Base-by-base conservation (phyloP, 1,140 invertebrate genomes). In the Trachelipus rathkii region DNA sequence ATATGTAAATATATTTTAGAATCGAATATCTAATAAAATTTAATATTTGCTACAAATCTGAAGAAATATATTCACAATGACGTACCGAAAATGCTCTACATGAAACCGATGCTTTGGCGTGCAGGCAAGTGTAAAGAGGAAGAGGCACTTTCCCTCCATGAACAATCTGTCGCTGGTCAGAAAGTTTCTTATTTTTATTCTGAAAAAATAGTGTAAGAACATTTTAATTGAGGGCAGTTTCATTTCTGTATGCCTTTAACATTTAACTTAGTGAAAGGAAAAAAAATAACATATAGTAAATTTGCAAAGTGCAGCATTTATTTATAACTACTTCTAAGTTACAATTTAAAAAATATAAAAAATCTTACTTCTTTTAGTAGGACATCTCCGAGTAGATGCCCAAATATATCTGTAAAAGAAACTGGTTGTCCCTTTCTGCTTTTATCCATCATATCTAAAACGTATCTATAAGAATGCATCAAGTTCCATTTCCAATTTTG, bases 361-460 rank as follows among this genome's bases (percentile, higher is more conserved):
- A 60, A 19, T 4, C 84, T 83, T 84, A 87, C 86, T 70, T 82
- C 84, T 82, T 83, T 84, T 0, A 87, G 74, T 10, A 87, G 80
- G 10, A 85, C 86, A 79, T 87, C 86, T 67, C 86, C 86, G 15
- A 87, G 83, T 69, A 87, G 82, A 77, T 86, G 84, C 13, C 87
- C 87, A 81, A 87, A 87, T 72, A 87, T 86, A 79, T 87, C 87
- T 0, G 87, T 87, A 77, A 87, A 87, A 75, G 85, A 86, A 44
- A 87, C 84, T 43, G 86, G 87, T 69, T 87, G 87, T 0, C 86
- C 86, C 50, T 81, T 81, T 45, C 81, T 82, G 23, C 84, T 81
- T 81, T 87, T 87, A 71, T 81, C 74, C 33, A 85, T 76, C 45
- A 87, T 85, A 50, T 81, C 82, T 9, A 83, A 82, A 33, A 85